Percentiles rank a stretch among this genome's conserved stretches.
Conservation (phyloP, 1,140 invertebrate genomes). For the Calosoma granatense region DNA sequence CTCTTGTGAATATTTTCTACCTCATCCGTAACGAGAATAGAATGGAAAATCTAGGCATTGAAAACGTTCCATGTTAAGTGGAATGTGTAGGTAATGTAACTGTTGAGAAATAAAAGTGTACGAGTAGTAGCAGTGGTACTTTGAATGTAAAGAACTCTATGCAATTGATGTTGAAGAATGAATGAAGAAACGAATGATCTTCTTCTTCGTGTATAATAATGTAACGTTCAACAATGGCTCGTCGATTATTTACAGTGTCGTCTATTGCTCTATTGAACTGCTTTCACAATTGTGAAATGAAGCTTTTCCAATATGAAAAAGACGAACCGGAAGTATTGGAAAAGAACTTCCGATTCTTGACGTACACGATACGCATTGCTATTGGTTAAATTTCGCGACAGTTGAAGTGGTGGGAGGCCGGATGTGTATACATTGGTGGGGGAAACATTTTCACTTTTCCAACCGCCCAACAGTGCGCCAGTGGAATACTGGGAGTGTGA, state of each 20-base stretch:
- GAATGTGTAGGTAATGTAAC: no score
- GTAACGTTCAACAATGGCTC: no score
- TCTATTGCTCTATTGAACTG: not conserved
- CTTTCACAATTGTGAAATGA: not conserved
- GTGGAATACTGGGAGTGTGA: not conserved
- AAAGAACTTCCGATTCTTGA: not conserved
- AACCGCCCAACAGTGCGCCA: not conserved
- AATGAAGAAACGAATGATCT: no score
- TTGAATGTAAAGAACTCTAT: not conserved
- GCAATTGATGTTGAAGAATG: not conserved
- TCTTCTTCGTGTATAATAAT: no score
- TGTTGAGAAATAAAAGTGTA: not conserved
- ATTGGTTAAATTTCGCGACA: not conserved
- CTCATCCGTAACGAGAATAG: no score
- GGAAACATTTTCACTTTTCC: conserved; percentile 1
- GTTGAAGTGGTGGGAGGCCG: not conserved
- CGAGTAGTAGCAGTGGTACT: not conserved
- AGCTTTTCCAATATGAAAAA: not conserved
- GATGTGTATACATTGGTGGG: not conserved
- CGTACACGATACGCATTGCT: not conserved
- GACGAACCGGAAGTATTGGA: not conserved
- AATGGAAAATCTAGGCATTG: no score
- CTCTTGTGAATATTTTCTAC: no score
- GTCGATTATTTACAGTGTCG: not conserved
- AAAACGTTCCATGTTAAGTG: no score